phyloP scores from a whole-genome alignment of 2,888 invertebrate species.

The Protodeltote pygarga region DNA sequence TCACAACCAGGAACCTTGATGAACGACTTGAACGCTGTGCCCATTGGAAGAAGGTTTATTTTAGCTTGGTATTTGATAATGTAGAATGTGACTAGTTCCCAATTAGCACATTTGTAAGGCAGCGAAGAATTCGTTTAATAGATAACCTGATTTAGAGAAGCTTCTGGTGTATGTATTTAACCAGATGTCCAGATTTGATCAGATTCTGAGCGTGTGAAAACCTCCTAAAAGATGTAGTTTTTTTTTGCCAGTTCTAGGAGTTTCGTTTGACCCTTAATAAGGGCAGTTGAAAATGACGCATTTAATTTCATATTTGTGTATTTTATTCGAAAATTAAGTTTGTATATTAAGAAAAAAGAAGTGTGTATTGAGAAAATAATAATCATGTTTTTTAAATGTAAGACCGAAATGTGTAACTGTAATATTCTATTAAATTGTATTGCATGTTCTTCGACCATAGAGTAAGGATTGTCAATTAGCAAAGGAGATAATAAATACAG shows the following conservation, averaged over 20 bases:
- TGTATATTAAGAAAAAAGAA: slow-evolving; percentile 33
- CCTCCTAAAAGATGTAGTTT: no score
- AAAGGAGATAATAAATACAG: slow-evolving; percentile 8
- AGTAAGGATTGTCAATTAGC: slow-evolving; percentile 27
- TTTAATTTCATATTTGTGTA: slow-evolving; percentile 32
- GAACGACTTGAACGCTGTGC: slow-evolving; percentile 43
- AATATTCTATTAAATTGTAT: background rate
- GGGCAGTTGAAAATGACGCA: no score
- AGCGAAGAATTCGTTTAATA: no score
- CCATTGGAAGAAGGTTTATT: slow-evolving; percentile 40
- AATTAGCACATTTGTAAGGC: no score
- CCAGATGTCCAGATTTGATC: background rate
- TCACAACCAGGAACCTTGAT: slow-evolving; percentile 32
- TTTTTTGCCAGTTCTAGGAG: no score
- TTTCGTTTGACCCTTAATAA: no score
- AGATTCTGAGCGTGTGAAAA: background rate
- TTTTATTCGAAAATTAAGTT: slow-evolving; percentile 35
- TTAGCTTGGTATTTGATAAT: slow-evolving; percentile 23
- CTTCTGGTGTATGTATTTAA: no score
- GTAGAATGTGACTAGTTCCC: slow-evolving; percentile 18
- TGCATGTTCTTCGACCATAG: background rate
- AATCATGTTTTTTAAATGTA: slow-evolving; percentile 29
- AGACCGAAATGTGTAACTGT: slow-evolving; percentile 10
- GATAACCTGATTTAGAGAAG: no score
- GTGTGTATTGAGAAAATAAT: slow-evolving; percentile 35